phyloP scores from a whole-genome alignment of 2,888 invertebrate species.

The Tricholauxania praeusta region DNA sequence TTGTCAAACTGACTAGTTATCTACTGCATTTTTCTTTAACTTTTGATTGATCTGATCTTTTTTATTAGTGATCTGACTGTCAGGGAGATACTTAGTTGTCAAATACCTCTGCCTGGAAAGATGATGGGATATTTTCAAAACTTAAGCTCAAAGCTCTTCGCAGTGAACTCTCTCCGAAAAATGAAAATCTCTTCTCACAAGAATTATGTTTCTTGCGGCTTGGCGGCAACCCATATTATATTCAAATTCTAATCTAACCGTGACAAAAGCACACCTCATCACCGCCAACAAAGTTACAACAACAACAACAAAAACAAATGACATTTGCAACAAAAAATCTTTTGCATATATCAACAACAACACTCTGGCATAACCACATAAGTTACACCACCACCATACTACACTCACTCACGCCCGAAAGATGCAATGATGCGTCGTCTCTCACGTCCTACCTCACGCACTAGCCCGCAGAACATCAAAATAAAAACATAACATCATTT shows the following conservation, averaged over 20 bases:
- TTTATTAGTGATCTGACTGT: too few species aligned
- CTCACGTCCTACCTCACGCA: background rate
- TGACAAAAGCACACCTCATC: conserved; percentile 26
- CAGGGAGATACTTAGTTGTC: too few species aligned
- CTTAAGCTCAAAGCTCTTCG: too few species aligned
- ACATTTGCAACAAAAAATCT: background rate
- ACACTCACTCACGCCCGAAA: background rate
- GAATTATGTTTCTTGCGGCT: background rate
- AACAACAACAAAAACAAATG: background rate
- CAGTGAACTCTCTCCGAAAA: too few species aligned
- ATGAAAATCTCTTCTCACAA: too few species aligned
- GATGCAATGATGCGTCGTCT: background rate
- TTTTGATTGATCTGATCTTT: too few species aligned
- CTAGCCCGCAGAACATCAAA: background rate
- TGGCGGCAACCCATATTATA: conserved; percentile 27
- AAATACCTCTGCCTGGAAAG: too few species aligned
- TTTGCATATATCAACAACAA: background rate
- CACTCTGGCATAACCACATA: background rate
- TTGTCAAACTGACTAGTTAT: too few species aligned
- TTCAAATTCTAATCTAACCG: conserved; percentile 18
- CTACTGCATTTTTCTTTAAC: too few species aligned
- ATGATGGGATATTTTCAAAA: too few species aligned
- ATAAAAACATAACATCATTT: background rate
- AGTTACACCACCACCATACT: background rate
- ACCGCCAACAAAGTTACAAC: conserved; percentile 5